Conservation (phyloP, 2,888 invertebrate genomes). For the Eupithecia abbreviata region DNA sequence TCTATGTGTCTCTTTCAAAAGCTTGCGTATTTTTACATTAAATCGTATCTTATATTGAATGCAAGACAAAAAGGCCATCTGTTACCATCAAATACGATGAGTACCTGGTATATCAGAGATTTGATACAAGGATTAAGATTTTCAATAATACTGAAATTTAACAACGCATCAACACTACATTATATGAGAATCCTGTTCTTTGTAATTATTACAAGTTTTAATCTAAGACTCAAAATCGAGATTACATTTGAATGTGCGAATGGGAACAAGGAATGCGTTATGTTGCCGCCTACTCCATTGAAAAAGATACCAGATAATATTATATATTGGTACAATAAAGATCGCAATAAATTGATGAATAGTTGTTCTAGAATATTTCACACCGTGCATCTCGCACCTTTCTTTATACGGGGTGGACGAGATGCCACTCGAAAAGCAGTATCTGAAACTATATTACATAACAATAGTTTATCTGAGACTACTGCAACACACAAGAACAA, state of each 20-base stretch:
- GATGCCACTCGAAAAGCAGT: constrained; percentile 10
- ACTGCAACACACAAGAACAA: neutral
- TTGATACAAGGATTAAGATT: constrained; percentile 52
- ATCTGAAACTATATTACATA: constrained; percentile 20
- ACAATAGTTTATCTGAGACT: neutral
- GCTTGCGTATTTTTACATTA: constrained; percentile 29
- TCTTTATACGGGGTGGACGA: neutral
- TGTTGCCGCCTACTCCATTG: constrained; percentile 9
- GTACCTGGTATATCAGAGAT: constrained; percentile 53
- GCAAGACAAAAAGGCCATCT: constrained; percentile 26
- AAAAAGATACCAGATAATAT: constrained; percentile 37
- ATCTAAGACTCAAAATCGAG: constrained; percentile 43
- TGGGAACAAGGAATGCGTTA: constrained; percentile 34
- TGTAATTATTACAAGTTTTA: constrained; percentile 48
- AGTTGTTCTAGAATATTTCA: constrained; percentile 24
- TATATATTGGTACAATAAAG: constrained; percentile 42
- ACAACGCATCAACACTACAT: constrained; percentile 48
- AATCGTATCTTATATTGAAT: constrained; percentile 10
- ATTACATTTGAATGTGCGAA: constrained; percentile 46
- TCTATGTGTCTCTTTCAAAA: constrained; percentile 35
- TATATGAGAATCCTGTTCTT: constrained; percentile 52
- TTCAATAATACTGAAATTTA: constrained; percentile 46
- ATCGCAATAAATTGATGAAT: constrained; percentile 36
- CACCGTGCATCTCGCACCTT: neutral
- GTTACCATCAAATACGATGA: constrained; percentile 35